phyloP scores from a whole-genome alignment of 2,113 vertebrate genomes.

The Gymnarchus niloticus region DNA sequence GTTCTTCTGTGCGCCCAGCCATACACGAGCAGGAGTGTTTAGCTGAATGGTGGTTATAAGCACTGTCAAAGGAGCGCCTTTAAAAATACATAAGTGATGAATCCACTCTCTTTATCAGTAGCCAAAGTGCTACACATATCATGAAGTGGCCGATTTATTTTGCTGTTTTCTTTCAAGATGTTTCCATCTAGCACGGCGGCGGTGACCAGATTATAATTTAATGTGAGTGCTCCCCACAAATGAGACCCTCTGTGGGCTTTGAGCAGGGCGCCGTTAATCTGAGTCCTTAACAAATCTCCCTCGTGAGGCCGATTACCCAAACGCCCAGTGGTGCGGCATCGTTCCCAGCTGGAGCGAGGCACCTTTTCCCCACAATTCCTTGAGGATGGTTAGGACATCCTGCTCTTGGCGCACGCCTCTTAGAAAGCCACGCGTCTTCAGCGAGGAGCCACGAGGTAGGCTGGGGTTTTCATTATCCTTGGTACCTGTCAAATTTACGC shows the following conservation, averaged over 20 bases:
- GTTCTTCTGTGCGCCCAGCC: constrained; percentile 31
- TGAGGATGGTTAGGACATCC: background rate
- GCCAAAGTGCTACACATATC: background rate
- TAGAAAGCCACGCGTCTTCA: background rate
- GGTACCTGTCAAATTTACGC: constrained; percentile 56
- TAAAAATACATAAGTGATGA: background rate
- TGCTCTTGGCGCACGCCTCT: background rate
- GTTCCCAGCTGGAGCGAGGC: background rate
- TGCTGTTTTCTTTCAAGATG: background rate
- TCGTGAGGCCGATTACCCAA: background rate
- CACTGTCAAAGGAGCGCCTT: background rate
- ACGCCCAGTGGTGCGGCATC: background rate
- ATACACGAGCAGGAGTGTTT: background rate
- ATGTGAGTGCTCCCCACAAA: background rate
- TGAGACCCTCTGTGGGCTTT: background rate
- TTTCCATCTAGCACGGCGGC: background rate
- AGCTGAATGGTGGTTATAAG: background rate
- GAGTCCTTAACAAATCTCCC: background rate
- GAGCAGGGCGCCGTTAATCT: background rate
- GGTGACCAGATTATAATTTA: background rate
- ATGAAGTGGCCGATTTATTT: background rate
- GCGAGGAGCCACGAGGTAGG: background rate
- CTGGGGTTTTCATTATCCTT: constrained; percentile 48
- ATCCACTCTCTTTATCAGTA: background rate
- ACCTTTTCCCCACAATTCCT: background rate